Evolutionary conservation across 2,113 vertebrate species (phyloP), one percentile per base, ranked within the genome.

Genomic region (Leptobrachium leishanense): DNA sequence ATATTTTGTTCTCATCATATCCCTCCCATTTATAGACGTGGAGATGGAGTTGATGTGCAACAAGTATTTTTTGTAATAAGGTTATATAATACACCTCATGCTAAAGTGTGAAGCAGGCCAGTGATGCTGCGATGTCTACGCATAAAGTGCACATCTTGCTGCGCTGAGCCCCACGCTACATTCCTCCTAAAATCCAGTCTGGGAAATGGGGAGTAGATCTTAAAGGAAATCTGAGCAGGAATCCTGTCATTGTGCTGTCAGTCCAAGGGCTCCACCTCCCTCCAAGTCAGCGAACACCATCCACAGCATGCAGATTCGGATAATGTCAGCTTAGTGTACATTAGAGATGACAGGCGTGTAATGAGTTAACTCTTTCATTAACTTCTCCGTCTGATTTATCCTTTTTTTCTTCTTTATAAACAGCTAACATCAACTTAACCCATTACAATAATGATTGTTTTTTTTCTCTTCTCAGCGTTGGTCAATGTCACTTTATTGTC

Each of bases 221-320:
- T 75, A 81, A 80, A 50, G 72, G 31, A 73, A 70, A 75, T 59
- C n/a, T 9, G 20, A 44, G 59, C 9, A 40, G 13, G 42, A 85
- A 46, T 84, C 85, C 57, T 1, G 84, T 53, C 63, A 71, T 67
- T 76, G 87, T 78, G 82, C 83, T 86, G 83, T 57, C 55, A 85
- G 83, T 85, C 0, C 80, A n/a, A 85, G 71, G 69, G 79, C 42
- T 85, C 88, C 88, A 84, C 88, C 88, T 88, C 86, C 82, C 20
- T 31, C 82, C 84, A 89, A 89, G 90, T 90, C 88, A 77, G 90
- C 87, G 84, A 85, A 82, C 20, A 31, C 68, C 80, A 86, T 89
- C 81, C 86, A 85, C 82, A 88, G 85, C 88, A 92, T 94, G 91
- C 92, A 94, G 84, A 84, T 85, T 90, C 81, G 87, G 86, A 86